These are phyloP conservation scores for Oscheius sp. DNA, from an alignment of 2,888 invertebrate genomes.

Conservation along the genomic window DNA sequence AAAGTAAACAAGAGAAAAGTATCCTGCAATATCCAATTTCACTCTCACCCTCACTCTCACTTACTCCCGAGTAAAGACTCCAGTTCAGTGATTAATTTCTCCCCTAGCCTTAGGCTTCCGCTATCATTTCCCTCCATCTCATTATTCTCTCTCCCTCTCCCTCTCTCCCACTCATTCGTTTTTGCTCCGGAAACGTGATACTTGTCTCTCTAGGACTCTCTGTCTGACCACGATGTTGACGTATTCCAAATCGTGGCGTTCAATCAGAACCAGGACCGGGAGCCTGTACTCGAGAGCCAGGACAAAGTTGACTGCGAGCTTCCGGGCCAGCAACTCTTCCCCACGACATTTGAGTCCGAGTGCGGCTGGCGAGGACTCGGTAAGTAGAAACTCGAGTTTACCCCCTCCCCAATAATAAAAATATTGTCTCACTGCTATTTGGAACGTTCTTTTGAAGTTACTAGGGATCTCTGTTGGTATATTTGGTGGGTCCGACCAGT, in stretches of 20 bases:
- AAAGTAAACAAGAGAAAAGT: too few species aligned
- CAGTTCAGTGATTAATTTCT: too few species aligned
- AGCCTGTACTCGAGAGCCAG: constrained; percentile 55
- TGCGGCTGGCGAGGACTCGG: constrained; percentile 25
- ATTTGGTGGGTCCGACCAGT: too few species aligned
- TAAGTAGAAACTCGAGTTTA: neutral
- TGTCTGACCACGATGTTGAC: constrained; percentile 46
- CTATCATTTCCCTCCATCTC: neutral
- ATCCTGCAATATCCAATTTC: too few species aligned
- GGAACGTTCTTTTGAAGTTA: neutral
- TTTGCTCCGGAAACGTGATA: constrained; percentile 16
- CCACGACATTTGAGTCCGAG: constrained; percentile 32
- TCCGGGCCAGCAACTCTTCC: constrained; percentile 40
- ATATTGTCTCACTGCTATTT: neutral
- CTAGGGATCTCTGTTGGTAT: too few species aligned
- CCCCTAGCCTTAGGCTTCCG: too few species aligned
- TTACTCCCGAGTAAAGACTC: too few species aligned
- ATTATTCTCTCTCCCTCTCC: constrained; percentile 8
- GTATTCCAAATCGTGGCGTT: constrained; percentile 59
- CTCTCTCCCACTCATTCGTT: neutral
- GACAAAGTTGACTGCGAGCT: constrained; percentile 51
- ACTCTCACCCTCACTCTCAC: too few species aligned
- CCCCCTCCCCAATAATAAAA: too few species aligned
- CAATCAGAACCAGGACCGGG: constrained; percentile 56
- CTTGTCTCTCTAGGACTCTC: constrained; percentile 4